A percentile compares a stretch with the other conserved stretches of the same genome.
Conservation (phyloP, 1,140 invertebrate species). For the silkworm (Bombyx mori) region ASM3026992v2 NC_085126.1:3159501-3160000, state of each 20-base stretch:
- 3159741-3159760: slow-evolving; percentile 54
- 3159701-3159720: slow-evolving; percentile 57
- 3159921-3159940: slow-evolving; percentile 59
- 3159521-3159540: no score
- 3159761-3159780: slow-evolving; percentile 32
- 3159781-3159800: slow-evolving; percentile 44
- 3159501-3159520: no score
- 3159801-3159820: slow-evolving; percentile 47
- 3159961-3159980: slow-evolving; percentile 28
- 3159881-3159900: slow-evolving; percentile 47
- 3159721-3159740: slow-evolving; percentile 59
- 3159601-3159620: neutral
- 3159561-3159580: no score
- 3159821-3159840: slow-evolving; percentile 43
- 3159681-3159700: slow-evolving; percentile 57
- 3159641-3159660: slow-evolving; percentile 53
- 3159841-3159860: slow-evolving; percentile 51
- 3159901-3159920: slow-evolving; percentile 54
- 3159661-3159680: slow-evolving; percentile 60
- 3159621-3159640: slow-evolving; percentile 40
- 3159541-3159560: no score
- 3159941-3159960: slow-evolving; percentile 69
- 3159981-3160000: no score
- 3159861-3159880: slow-evolving; percentile 41
- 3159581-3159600: neutral